phyloP scores from a whole-genome alignment of 2,888 invertebrate species.

The Trissonchulus sp. region DNA sequence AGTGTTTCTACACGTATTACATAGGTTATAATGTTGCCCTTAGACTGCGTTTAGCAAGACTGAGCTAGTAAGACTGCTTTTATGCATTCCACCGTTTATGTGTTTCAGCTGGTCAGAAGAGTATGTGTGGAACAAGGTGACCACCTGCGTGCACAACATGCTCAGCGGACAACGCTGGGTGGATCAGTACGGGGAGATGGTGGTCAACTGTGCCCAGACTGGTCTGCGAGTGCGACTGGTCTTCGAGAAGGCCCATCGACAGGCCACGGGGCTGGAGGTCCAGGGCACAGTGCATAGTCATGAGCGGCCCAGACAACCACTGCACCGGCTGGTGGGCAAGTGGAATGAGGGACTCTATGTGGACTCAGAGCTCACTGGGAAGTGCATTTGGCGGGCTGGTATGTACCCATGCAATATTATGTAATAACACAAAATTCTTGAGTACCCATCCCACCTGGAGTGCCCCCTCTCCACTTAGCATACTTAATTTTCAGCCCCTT shows the following conservation, averaged over 20 bases:
- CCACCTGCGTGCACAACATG: conserved; percentile 76
- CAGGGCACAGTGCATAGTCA: neutral
- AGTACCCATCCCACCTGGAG: too few relatives aligned
- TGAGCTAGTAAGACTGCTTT: too few relatives aligned
- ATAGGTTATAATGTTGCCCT: too few relatives aligned
- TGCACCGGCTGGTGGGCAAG: conserved; percentile 66
- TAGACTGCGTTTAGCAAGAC: too few relatives aligned
- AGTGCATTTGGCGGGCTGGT: conserved; percentile 73
- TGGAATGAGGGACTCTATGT: conserved; percentile 75
- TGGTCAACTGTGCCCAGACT: conserved; percentile 58
- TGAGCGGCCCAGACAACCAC: conserved; percentile 54
- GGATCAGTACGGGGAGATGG: conserved; percentile 76
- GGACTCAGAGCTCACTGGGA: conserved; percentile 66
- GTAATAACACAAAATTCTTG: too few relatives aligned
- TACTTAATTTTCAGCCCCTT: too few relatives aligned
- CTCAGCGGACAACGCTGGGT: conserved; percentile 77
- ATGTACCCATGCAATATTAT: conserved; percentile 32
- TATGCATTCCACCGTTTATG: too few relatives aligned
- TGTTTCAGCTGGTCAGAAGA: conserved; percentile 65
- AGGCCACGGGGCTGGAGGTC: neutral
- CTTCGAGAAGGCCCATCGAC: conserved; percentile 65
- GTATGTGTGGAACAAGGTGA: conserved; percentile 74
- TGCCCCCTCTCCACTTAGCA: too few relatives aligned
- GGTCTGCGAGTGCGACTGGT: conserved; percentile 69
- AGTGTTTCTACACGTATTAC: too few relatives aligned